A percentile compares a stretch with the other conserved stretches of the same genome.
phyloP scores from a whole-genome alignment of 2,113 vertebrate species.

The Pongo abelii region DNA sequence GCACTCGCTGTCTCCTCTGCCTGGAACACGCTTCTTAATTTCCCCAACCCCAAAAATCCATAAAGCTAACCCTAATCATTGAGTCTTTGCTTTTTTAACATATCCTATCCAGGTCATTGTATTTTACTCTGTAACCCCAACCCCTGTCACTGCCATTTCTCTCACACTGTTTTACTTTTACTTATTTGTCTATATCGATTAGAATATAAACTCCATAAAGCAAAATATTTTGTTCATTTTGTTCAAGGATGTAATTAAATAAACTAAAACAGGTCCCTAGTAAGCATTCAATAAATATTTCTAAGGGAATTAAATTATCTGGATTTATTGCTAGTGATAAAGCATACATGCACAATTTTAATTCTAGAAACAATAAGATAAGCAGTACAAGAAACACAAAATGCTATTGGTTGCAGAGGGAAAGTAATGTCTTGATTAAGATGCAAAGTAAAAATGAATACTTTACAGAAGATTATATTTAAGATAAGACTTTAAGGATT shows the following conservation, averaged over 20 bases:
- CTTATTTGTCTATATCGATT: background rate
- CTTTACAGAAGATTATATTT: background rate
- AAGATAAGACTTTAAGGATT: background rate
- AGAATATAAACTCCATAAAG: background rate
- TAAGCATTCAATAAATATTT: background rate
- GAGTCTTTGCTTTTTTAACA: background rate
- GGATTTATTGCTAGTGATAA: background rate
- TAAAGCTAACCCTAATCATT: background rate
- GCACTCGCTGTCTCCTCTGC: background rate
- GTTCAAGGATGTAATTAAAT: background rate
- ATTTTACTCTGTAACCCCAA: background rate
- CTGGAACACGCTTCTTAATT: background rate
- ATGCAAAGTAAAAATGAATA: background rate
- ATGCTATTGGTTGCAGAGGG: background rate
- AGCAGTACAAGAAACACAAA: background rate
- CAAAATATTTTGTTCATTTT: background rate
- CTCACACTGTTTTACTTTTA: background rate
- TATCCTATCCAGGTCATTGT: background rate
- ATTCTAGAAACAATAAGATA: background rate
- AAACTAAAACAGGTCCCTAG: background rate
- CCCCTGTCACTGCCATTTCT: background rate
- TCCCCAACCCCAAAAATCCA: background rate
- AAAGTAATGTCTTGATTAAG: background rate
- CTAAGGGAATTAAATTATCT: background rate
- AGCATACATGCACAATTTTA: background rate